phyloP scores from a whole-genome alignment of 2,797 vertebrate species.

The Anabas testudineus region DNA sequence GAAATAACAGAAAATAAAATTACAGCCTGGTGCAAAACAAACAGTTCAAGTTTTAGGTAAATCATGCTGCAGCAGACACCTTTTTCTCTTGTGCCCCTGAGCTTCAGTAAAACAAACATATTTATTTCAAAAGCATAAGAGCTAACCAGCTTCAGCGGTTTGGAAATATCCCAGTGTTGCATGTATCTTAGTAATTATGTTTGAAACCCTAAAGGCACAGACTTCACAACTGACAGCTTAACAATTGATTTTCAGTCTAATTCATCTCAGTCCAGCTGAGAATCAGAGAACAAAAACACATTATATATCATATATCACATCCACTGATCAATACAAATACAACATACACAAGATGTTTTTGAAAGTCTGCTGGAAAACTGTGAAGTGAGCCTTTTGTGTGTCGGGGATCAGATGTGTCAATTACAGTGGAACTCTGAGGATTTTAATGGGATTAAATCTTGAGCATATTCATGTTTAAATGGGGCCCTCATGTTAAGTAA shows the following conservation, averaged over 20 bases:
- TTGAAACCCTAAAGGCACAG: constrained; percentile 19
- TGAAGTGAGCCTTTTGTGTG: not conserved
- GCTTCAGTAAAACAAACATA: not conserved
- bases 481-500: constrained; percentile 8
- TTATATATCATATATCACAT: not conserved
- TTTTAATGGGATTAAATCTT: not conserved
- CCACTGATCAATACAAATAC: not conserved
- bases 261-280: constrained; percentile 49
- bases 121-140: constrained; percentile 21
- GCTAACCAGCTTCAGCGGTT: constrained; percentile 18
- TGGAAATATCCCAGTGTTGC: constrained; percentile 31
- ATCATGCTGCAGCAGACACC: constrained; percentile 18
- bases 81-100: not conserved
- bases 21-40: not conserved
- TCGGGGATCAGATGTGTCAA: not conserved
- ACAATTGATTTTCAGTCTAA: constrained; percentile 16
- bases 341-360: not conserved
- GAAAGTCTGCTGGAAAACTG: not conserved
- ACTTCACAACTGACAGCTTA: constrained; percentile 17
- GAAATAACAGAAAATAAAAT: constrained; percentile 17
- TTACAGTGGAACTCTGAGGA: too few relatives aligned
- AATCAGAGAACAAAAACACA: not conserved
- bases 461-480: not conserved
- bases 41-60: not conserved
- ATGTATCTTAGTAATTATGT: constrained; percentile 31